Evolutionary conservation across 2,113 vertebrate genomes (phyloP).

Genomic region (mouse (Mus musculus)): DNA sequence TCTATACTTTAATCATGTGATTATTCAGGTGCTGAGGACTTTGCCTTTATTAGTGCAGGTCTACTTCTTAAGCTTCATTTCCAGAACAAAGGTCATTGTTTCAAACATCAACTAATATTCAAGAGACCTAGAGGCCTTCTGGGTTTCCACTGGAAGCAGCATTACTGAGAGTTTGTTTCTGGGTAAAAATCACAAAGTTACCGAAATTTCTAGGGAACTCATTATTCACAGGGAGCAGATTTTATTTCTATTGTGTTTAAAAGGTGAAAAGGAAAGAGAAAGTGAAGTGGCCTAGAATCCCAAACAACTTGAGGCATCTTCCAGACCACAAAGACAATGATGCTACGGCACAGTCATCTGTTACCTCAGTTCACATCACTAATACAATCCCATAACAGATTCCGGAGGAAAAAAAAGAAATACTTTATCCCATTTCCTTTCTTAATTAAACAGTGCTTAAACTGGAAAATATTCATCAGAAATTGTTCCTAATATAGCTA

Average conservation of each 20-base stretch:
- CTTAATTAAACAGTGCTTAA: not conserved
- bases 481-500: not conserved
- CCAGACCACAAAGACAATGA: not conserved
- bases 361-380: not conserved
- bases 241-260: slow-evolving; percentile 37
- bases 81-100: not conserved
- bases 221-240: not conserved
- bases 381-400: not conserved
- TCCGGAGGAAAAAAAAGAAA: not conserved
- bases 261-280: not conserved
- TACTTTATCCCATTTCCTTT: not conserved
- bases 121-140: not conserved
- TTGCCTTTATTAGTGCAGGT: not conserved
- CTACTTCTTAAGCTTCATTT: not conserved
- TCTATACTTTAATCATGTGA: not conserved
- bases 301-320: slow-evolving; percentile 24
- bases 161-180: slow-evolving; percentile 35
- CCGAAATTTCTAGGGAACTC: not conserved
- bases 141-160: not conserved
- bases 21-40: not conserved
- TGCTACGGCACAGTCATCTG: too few species aligned
- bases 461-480: not conserved
- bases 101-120: not conserved
- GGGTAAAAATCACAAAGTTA: not conserved
- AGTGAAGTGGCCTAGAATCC: not conserved